Evolutionary conservation across 2,113 vertebrate species (phyloP).

Genomic region (Hyperopisus bebe): DNA sequence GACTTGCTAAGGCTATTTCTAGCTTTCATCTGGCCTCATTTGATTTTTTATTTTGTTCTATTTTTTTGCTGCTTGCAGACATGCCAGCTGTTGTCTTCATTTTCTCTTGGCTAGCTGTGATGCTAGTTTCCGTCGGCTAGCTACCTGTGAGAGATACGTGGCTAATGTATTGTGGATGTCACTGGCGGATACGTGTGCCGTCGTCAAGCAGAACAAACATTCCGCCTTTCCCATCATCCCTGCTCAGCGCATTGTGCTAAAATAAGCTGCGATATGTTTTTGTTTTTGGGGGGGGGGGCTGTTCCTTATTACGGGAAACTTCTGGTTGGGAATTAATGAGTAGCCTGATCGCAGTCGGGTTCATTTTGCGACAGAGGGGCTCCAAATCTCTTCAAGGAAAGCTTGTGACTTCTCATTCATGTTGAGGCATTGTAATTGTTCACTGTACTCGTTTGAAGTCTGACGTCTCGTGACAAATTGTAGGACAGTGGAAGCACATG

Average conservation of each 20-base stretch:
- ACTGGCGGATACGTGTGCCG: neutral
- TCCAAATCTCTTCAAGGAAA: neutral
- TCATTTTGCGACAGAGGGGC: neutral
- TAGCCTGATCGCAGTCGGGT: neutral
- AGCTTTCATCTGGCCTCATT: neutral
- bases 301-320: neutral
- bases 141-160: neutral
- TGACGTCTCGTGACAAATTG: neutral
- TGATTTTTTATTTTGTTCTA: neutral
- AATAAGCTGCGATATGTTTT: neutral
- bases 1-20: neutral
- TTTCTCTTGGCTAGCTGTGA: neutral
- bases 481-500: neutral
- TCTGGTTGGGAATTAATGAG: neutral
- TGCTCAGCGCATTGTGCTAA: neutral
- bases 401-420: neutral
- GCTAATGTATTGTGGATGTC: neutral
- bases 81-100: neutral
- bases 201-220: neutral
- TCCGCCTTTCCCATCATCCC: neutral
- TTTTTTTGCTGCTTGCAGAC: neutral
- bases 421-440: neutral
- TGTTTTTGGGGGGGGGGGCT: neutral
- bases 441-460: neutral
- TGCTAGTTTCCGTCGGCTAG: neutral